Evolutionary conservation across 2,797 vertebrate species (phyloP), one percentile per base, ranked within the genome.

Genomic region (Sebastes diploproa): DNA sequence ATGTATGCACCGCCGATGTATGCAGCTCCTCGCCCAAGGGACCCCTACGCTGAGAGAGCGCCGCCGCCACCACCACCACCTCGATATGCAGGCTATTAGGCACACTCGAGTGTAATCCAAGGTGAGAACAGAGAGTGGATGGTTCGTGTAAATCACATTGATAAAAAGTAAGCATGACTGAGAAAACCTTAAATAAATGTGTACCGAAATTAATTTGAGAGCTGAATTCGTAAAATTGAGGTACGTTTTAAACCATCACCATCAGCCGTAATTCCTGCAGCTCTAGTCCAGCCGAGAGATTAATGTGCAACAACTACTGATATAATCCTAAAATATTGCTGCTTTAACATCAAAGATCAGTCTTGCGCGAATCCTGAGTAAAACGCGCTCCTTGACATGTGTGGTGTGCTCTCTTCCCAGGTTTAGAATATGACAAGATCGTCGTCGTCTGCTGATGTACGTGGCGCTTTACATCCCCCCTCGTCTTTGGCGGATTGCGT

Each of bases 391-490:
- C 91, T 93, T 96, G 95, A 96, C 95, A 93, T 93, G 91, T 96
- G 90, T 96, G 94, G 91, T 96, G 94, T 96, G 96, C 92, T 96
- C 95, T 96, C 94, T 96, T 95, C 93, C 88, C 96, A 96, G 96
- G 96, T 96, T 96, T 96, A 96, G 95, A 95, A 95, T 96, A 95
- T 95, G 92, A 94, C 95, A 95, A 94, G 95, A 95, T 95, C 94
- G 94, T 94, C 93, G 93, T 95, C 84, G 94, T 96, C 95, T 95
- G 95, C 96, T 93, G 96, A 93, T 95, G 95, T 94, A 95, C 94
- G 92, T 94, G 95, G 92, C 93, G 94, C 95, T 95, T 94, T 93
- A 86, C 93, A 91, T 46, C 42, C 74, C 87, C 86, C 87, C 89
- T 91, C 89, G 94, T 95, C 95, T 93, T 81, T 83, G 95, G 94